These are phyloP conservation scores for Acrobasis suavella DNA, from an alignment of 2,888 invertebrate species.

Conservation along the genomic window DNA sequence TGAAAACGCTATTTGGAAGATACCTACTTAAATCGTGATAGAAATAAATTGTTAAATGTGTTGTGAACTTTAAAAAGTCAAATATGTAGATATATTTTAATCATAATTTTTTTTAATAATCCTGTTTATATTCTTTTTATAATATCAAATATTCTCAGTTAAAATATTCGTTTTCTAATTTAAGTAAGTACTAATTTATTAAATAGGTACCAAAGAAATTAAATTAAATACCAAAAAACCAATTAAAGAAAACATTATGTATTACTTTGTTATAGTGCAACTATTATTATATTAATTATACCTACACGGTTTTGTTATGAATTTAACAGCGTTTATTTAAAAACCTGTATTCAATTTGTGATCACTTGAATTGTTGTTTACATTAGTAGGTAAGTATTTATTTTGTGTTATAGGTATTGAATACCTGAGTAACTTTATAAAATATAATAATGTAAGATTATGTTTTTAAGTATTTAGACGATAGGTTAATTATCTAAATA, in stretches of 20 bases:
- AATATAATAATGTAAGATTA: conserved; percentile 11
- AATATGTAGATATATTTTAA: too few species aligned
- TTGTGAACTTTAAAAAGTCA: neutral
- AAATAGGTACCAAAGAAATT: neutral
- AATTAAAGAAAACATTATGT: neutral
- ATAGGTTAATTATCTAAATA: conserved; percentile 38
- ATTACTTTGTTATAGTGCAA: neutral
- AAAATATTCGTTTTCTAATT: too few species aligned
- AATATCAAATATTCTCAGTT: too few species aligned
- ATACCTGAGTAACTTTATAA: conserved; percentile 39
- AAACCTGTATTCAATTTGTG: conserved; percentile 13
- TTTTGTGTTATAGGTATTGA: conserved; percentile 43
- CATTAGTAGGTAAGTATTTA: conserved; percentile 28
- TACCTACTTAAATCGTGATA: neutral
- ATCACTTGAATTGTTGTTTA: conserved; percentile 18
- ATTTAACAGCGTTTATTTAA: conserved; percentile 16
- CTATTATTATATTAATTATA: conserved; percentile 1
- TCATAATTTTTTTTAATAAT: too few species aligned
- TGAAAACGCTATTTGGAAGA: conserved; percentile 1
- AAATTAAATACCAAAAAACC: too few species aligned
- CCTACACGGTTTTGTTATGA: neutral
- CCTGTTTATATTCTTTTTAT: neutral
- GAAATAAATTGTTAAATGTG: conserved; percentile 2
- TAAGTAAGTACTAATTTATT: neutral
- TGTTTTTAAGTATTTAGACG: conserved; percentile 28